phyloP scores from a whole-genome alignment of 2,797 vertebrate species.

The Graptemys geographica region DNA sequence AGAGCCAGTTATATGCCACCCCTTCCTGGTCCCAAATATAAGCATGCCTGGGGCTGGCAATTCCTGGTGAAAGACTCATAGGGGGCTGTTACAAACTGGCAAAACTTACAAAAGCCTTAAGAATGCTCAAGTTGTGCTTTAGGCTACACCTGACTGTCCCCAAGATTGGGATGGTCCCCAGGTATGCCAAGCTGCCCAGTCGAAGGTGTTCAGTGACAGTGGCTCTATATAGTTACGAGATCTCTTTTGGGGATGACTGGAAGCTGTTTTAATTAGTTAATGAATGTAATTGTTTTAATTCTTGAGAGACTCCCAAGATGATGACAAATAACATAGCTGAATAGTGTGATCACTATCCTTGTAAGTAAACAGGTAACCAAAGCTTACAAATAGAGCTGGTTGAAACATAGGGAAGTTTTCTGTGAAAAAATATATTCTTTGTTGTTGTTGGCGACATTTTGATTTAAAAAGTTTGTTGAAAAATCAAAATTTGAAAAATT shows the following conservation, averaged over 20 bases:
- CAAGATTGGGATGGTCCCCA: background rate
- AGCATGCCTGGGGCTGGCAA: background rate
- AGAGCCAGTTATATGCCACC: background rate
- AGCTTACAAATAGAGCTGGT: background rate
- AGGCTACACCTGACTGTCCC: background rate
- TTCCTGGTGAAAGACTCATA: background rate
- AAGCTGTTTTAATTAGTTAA: background rate
- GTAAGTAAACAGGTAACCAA: background rate
- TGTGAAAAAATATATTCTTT: background rate
- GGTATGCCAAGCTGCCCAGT: background rate
- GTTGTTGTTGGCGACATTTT: background rate
- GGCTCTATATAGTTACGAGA: background rate
- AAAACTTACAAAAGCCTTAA: background rate
- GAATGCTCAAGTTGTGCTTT: background rate
- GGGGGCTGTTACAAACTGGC: background rate
- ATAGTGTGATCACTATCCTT: background rate
- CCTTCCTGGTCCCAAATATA: background rate
- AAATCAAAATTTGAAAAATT: conserved; percentile 10
- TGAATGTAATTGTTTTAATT: background rate
- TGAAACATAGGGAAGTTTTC: background rate
- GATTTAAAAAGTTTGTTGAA: background rate
- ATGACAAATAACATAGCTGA: background rate
- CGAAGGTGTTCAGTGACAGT: background rate
- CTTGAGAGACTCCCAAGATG: background rate
- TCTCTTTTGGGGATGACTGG: background rate